Evolutionary conservation across 2,888 invertebrate species (phyloP), one percentile per base, ranked within the genome.

Genomic region (Ligdia adustata): DNA sequence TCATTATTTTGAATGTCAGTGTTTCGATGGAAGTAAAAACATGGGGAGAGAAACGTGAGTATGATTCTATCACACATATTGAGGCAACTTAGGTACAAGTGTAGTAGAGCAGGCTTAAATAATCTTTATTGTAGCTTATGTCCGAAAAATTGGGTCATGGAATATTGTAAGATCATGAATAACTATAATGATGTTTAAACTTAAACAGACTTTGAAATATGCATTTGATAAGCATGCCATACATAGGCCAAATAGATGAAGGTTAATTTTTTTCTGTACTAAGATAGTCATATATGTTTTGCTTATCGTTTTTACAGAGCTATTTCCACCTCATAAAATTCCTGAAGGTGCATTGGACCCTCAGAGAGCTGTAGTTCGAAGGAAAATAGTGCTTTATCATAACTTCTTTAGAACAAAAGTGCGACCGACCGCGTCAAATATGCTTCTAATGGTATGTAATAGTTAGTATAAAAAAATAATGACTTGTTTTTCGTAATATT

Each of bases 331-430:
- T 1, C 60, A 56, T 27, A 72, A 71, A 50, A 90, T 90, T 43
- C 88, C 88, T 0, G 76, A 89, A 1, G 69, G 80, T 57, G 91
- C 91, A 2, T 74, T 95, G 60, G 84, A 88, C 48, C 91, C 94
- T 0, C 79, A 82, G 38, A 89, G 92, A 57, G 79, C 90, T 45
- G 91, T 91, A 44, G 93, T 95, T 9, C 93, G 93, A 66, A 90
- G 92, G 55, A 95, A 94, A 82, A 94, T 96, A 57, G 93, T 95
- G 2, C 86, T 92, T 12, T 94, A 94, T 63, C 96, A 96, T 75
- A 96, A 96, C 74, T 93, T 93, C 73, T 95, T 95, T 73, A 91
- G 96, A 38, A 92, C 93, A 1, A 93, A 92, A 78, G 96, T 96
- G 16, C 84, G 91, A 47, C 96, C 96, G 0, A 84, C 92, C 20